Base-by-base conservation (phyloP, 2,113 vertebrate species). In the Hucho hucho region DNA sequence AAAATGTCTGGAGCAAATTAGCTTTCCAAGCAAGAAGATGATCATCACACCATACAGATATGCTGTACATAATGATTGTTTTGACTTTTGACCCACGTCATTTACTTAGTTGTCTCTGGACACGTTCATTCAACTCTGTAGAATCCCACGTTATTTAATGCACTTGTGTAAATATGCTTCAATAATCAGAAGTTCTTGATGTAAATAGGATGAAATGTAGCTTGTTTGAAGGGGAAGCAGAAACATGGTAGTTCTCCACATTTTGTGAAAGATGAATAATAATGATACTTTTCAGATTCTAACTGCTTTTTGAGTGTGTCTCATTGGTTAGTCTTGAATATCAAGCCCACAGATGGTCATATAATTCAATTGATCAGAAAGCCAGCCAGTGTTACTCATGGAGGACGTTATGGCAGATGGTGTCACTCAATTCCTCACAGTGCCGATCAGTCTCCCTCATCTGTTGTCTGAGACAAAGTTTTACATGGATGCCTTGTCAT, bases 91-190 rank as follows among this genome's bases (percentile, higher is more conserved):
- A 66, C 59, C 25, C 53, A 28, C 20, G 6, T 6, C 20, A 5
- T 56, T 56, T 20, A 56, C 4, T 20, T 18, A 43, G 93, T 92
- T 93, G 91, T 84, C 92, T 92, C 89, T 91, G 84, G 92, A 88
- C 79, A 91, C 90, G 87, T 85, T 88, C 83, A 80, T 89, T 79
- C 16, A 56, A 18, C 53, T 18, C 53, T 56, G 25, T 29, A 43
- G 37, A 43, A 43, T 43, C 37, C 37, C 37, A 43, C 64, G 16
- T 90, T 88, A 81, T 82, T 89, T 81, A 73, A 80, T 83, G 82
- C 86, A 86, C 86, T 86, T 76, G 26, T 86, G 3, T 77, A 63
- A 87, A 83, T 14, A 4, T 78, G 76, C 81, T 76, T 73, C 9
- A 68, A 76, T 74, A 65, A 79, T 79, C 76, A 74, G 61, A 82